These are phyloP conservation scores for Laupala kohalensis DNA, from an alignment of 1,140 invertebrate genomes.

Conservation along the genomic window DNA sequence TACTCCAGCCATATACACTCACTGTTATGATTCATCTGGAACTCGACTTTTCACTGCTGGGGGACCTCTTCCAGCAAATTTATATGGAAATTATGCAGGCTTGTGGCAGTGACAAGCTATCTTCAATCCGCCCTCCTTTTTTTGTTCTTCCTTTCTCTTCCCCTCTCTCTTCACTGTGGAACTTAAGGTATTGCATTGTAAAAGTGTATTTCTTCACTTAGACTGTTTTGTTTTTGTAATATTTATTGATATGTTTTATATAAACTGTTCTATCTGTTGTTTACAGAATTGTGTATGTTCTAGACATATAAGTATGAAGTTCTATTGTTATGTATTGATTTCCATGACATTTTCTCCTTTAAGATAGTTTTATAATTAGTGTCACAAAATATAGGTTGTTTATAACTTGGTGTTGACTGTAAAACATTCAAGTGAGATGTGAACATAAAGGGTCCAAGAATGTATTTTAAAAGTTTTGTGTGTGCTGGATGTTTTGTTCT, in stretches of 20 bases:
- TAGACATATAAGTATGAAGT: not conserved
- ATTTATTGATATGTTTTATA: not conserved
- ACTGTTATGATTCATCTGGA: constrained; percentile 85
- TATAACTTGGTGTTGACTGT: too few relatives aligned
- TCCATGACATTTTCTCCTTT: not conserved
- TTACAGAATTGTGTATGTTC: not conserved
- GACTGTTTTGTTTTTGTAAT: not conserved
- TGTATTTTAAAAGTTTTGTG: not conserved
- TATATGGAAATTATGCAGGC: constrained; percentile 74
- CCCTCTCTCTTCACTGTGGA: too few relatives aligned
- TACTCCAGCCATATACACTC: constrained; percentile 88
- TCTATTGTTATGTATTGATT: not conserved
- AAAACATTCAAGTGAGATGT: too few relatives aligned
- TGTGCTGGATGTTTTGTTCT: not conserved
- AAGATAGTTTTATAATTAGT: not conserved
- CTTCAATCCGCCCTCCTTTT: too few relatives aligned
- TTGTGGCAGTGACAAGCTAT: constrained; percentile 45
- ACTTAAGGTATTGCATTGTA: too few relatives aligned
- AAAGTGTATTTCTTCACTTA: not conserved
- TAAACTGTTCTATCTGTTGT: not conserved
- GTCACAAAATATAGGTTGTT: not conserved
- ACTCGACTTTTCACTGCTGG: constrained; percentile 87
- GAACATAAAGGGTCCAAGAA: not conserved
- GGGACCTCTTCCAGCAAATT: constrained; percentile 76
- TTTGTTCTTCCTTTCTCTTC: too few relatives aligned